Percentiles rank a stretch among this genome's conserved stretches.
Evolutionary conservation across 2,113 vertebrate species (phyloP).

Genomic region (Isichthys henryi): DNA sequence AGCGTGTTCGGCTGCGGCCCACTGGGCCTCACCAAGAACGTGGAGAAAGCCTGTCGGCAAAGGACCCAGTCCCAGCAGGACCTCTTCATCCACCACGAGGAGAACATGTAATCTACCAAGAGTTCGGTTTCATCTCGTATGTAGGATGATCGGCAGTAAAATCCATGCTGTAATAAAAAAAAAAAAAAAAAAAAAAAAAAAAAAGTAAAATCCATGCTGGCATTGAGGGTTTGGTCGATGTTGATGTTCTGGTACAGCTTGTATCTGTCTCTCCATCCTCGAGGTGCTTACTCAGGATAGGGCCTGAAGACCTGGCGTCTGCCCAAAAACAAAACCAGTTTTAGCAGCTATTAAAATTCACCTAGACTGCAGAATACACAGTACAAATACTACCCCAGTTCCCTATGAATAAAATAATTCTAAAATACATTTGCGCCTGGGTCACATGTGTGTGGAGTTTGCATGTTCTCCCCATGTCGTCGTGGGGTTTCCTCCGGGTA

Average conservation of each 20-base stretch:
- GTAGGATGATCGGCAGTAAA: not conserved
- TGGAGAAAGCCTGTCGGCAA: slow-evolving; percentile 83
- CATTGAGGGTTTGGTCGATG: not conserved
- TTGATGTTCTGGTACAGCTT: not conserved
- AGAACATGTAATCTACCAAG: slow-evolving; percentile 75
- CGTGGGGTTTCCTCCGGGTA: no score
- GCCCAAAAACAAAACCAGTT: not conserved
- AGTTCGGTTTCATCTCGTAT: not conserved
- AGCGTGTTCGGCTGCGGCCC: slow-evolving; percentile 97
- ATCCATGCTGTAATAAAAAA: not conserved
- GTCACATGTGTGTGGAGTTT: no score
- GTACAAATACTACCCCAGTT: not conserved
- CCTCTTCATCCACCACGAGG: slow-evolving; percentile 85
- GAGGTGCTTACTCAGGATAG: not conserved
- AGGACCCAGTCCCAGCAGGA: slow-evolving; percentile 81
- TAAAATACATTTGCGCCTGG: not conserved
- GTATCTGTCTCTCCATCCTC: not conserved
- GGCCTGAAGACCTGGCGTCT: not conserved
- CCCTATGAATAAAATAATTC: not conserved
- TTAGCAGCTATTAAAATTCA: not conserved
- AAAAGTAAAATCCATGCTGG: not conserved
- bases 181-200: no score
- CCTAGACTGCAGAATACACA: not conserved
- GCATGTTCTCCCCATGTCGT: no score
- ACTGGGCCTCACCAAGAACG: slow-evolving; percentile 86